Conservation (phyloP, 2,797 vertebrate species). For the Lutjanus argentimaculatus region DNA sequence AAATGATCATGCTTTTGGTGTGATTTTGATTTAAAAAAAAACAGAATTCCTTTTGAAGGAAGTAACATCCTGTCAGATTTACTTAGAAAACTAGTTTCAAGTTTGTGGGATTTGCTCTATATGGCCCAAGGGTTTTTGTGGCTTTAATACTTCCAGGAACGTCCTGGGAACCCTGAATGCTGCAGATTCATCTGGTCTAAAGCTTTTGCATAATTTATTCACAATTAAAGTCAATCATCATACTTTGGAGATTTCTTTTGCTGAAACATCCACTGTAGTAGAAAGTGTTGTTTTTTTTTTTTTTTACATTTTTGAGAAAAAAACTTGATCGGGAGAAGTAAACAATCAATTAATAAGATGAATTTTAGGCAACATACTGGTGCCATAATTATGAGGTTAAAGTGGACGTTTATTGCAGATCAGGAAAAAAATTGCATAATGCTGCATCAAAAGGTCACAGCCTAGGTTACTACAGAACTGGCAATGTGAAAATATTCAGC, state of each 20-base stretch:
- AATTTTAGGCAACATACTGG: no score
- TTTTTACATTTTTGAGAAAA: neutral
- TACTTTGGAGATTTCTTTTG: neutral
- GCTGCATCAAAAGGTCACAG: no score
- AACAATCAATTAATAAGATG: neutral
- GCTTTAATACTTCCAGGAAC: neutral
- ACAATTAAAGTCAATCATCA: conserved; percentile 8
- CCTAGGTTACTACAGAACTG: no score
- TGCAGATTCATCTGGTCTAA: conserved; percentile 6
- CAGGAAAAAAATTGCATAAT: no score
- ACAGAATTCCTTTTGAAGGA: conserved; percentile 2
- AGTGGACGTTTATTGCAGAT: no score
- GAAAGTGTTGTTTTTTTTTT: neutral
- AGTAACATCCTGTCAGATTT: conserved; percentile 3
- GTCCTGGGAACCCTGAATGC: neutral
- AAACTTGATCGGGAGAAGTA: neutral
- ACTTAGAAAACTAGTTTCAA: neutral
- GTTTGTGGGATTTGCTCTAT: conserved; percentile 6
- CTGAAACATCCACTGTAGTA: neutral
- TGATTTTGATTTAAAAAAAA: conserved; percentile 37
- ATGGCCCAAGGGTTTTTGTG: neutral
- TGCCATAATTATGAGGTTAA: no score
- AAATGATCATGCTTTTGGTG: conserved; percentile 41
- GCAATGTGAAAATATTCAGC: no score
- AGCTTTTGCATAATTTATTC: neutral